These are phyloP conservation scores for Chironomus striatipennis DNA, from an alignment of 1,140 invertebrate species.

Conservation along the genomic window DNA sequence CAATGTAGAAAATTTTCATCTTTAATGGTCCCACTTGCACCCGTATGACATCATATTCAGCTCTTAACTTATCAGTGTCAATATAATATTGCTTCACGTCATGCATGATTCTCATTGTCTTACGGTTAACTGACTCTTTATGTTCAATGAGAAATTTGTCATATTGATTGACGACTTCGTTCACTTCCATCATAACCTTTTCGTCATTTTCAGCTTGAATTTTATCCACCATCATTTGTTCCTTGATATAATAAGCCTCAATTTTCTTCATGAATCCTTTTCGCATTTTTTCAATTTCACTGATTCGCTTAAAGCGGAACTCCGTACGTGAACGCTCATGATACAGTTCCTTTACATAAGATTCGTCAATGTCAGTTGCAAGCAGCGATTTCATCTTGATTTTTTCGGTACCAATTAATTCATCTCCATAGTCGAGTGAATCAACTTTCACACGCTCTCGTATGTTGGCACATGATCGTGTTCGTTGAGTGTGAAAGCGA, in stretches of 20 bases:
- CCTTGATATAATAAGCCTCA: not conserved
- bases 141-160: not conserved
- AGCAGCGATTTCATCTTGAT: not conserved
- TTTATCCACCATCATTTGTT: not conserved
- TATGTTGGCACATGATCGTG: conserved; percentile 1
- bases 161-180: not conserved
- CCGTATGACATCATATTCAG: not conserved
- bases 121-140: not conserved
- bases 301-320: not conserved
- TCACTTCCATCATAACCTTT: not conserved
- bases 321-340: not conserved
- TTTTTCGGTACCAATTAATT: not conserved
- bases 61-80: not conserved
- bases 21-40: not conserved
- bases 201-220: not conserved
- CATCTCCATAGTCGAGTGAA: not conserved
- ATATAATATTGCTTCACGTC: not conserved
- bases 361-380: not conserved
- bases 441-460: not conserved
- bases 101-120: not conserved
- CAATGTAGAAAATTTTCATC: not conserved
- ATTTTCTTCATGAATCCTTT: not conserved
- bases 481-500: conserved; percentile 5
- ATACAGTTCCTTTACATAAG: not conserved
- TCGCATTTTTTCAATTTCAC: not conserved